These are phyloP conservation scores for Pristionchus entomophagus DNA, from an alignment of 2,888 invertebrate genomes.

Conservation along the genomic window DNA sequence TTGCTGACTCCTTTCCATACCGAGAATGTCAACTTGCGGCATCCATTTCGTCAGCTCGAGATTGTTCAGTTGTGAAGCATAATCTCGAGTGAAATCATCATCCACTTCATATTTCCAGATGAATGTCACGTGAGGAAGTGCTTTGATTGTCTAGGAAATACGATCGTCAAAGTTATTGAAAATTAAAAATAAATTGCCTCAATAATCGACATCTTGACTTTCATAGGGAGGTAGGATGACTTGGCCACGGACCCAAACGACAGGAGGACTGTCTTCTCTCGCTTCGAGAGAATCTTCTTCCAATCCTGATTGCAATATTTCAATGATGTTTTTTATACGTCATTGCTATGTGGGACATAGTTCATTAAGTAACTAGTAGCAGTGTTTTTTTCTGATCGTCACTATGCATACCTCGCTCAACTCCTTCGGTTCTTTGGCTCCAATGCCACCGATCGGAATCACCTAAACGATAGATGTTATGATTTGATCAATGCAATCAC, in stretches of 20 bases:
- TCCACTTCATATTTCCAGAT: constrained; percentile 38
- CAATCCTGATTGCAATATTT: too few species aligned
- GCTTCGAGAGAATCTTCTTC: not conserved
- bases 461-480: not conserved
- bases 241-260: constrained; percentile 21
- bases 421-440: not conserved
- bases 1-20: not conserved
- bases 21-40: not conserved
- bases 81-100: constrained; percentile 15
- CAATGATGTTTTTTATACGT: too few species aligned
- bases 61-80: constrained; percentile 17
- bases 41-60: constrained; percentile 24
- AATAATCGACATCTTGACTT: constrained; percentile 3
- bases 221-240: not conserved
- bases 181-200: too few species aligned
- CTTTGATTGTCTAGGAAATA: not conserved
- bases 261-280: not conserved
- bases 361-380: too few species aligned
- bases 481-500: too few species aligned
- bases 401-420: not conserved
- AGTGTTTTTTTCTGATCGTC: not conserved
- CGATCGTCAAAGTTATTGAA: not conserved
- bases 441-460: constrained; percentile 21
- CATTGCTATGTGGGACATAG: too few species aligned
- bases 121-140: constrained; percentile 20